Conservation (phyloP, 2,888 invertebrate genomes). For the Drosophila setosimentum region DNA sequence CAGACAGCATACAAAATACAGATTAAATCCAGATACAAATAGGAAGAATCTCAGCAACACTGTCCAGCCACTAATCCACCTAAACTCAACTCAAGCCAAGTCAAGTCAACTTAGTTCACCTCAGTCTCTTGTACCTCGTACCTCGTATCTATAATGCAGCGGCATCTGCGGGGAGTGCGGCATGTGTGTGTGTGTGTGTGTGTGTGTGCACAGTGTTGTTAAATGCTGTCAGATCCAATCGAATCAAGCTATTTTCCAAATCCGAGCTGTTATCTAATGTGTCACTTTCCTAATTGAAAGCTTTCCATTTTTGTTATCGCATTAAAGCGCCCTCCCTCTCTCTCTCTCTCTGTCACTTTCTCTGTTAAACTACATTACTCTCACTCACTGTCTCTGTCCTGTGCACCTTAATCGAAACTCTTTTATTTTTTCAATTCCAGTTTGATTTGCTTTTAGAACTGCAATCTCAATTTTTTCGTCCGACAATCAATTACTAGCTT, state of each 20-base stretch:
- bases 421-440: neutral
- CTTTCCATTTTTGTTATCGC: slow-evolving; percentile 1
- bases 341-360: neutral
- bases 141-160: slow-evolving; percentile 12
- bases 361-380: neutral
- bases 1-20: slow-evolving; percentile 1
- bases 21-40: neutral
- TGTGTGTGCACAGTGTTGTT: slow-evolving; percentile 35
- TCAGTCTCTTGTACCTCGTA: slow-evolving; percentile 27
- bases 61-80: slow-evolving; percentile 36
- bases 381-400: neutral
- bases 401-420: neutral
- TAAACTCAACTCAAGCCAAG: slow-evolving; percentile 11
- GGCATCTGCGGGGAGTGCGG: slow-evolving; percentile 60
- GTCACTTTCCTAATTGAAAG: slow-evolving; percentile 16
- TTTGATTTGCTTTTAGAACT: neutral
- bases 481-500: too few species aligned
- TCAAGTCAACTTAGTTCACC: slow-evolving; percentile 27
- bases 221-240: slow-evolving; percentile 60
- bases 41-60: slow-evolving; percentile 18
- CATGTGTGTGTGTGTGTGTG: slow-evolving; percentile 37
- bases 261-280: slow-evolving; percentile 30
- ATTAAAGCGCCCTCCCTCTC: neutral
- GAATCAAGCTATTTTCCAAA: slow-evolving; percentile 43
- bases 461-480: neutral